Evolutionary conservation across 2,797 vertebrate genomes (phyloP).

Genomic region (Petrocephalus schoutedeni): DNA sequence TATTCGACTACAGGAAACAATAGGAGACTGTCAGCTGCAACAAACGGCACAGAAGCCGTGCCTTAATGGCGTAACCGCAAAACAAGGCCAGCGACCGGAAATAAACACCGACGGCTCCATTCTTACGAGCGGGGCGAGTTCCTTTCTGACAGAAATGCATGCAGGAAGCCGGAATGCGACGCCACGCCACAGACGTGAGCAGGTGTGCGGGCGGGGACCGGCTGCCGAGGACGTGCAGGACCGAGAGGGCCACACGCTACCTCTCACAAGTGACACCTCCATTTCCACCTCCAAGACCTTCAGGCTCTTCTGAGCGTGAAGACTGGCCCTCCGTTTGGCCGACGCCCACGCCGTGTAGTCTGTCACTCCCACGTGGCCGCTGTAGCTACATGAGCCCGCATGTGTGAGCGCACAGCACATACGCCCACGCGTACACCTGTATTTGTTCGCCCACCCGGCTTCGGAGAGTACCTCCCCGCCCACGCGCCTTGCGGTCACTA

Average conservation of each 20-base stretch:
- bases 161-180: neutral
- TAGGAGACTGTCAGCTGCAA: neutral
- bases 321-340: neutral
- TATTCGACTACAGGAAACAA: neutral
- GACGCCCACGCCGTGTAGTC: neutral
- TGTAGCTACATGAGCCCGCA: conserved; percentile 26
- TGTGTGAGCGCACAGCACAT: conserved; percentile 1
- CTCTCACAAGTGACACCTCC: neutral
- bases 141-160: neutral
- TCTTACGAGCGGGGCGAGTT: neutral
- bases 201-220: neutral
- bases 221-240: neutral
- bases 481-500: conserved; percentile 38
- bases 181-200: neutral
- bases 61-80: neutral
- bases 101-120: neutral
- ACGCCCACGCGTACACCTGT: conserved; percentile 30
- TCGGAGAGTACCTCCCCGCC: conserved; percentile 39
- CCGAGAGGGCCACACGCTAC: neutral
- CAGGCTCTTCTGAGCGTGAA: neutral
- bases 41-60: neutral
- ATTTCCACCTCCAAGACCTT: neutral
- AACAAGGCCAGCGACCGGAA: neutral
- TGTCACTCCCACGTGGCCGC: neutral
- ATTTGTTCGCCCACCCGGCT: conserved; percentile 26